Evolutionary conservation across 2,888 invertebrate species (phyloP).

Genomic region (Auanema sp.): DNA sequence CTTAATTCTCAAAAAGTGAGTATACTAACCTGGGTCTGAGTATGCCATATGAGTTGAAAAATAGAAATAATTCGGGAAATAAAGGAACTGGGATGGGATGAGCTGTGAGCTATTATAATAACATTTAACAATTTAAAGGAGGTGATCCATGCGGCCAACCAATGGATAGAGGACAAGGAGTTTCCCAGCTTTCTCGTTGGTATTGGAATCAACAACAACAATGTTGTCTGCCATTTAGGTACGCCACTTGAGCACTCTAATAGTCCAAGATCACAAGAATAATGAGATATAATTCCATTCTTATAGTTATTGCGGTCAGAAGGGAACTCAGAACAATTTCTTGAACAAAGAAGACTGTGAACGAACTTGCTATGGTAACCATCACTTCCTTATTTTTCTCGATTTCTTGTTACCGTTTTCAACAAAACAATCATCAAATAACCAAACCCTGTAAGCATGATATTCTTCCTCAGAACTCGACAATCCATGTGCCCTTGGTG

Average conservation of each 20-base stretch:
- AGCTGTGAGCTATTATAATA: background rate
- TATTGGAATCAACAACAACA: conserved; percentile 45
- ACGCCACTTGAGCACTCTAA: background rate
- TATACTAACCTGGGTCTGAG: too few relatives aligned
- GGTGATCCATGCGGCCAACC: conserved; percentile 62
- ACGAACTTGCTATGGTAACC: conserved; percentile 57
- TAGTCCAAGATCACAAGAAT: background rate
- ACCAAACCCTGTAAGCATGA: conserved; percentile 1
- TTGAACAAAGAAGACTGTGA: conserved; percentile 57
- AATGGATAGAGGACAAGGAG: conserved; percentile 54
- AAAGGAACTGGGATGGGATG: conserved; percentile 8
- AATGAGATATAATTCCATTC: conserved; percentile 21
- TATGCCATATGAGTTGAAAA: too few relatives aligned
- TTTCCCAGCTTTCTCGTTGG: conserved; percentile 43
- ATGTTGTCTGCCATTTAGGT: conserved; percentile 43
- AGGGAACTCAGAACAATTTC: conserved; percentile 63
- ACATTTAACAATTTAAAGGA: conserved; percentile 32
- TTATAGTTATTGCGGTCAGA: conserved; percentile 57
- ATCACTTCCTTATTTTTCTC: background rate
- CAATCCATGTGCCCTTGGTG: conserved; percentile 60
- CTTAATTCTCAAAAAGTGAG: too few relatives aligned
- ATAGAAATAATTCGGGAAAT: conserved; percentile 3
- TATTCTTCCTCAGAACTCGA: conserved; percentile 48
- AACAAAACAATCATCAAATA: background rate
- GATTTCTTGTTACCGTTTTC: background rate